Evolutionary conservation across 35 echinoderm and acorn worm genomes (phyloP).

Genomic region (Hemicentrotus pulcherrimus): DNA sequence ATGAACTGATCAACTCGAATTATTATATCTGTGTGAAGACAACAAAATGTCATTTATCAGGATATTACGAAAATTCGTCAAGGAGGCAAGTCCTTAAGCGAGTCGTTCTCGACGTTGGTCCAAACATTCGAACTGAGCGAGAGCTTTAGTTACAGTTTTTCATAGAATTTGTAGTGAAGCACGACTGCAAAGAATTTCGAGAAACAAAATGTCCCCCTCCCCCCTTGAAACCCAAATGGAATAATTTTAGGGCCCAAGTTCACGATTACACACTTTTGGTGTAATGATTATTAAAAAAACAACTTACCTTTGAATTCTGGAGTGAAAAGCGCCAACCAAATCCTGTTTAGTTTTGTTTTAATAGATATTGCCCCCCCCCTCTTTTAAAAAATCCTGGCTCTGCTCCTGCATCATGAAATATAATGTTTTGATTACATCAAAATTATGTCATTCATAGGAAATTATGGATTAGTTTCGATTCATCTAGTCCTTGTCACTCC

Average conservation of each 20-base stretch:
- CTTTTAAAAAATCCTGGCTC: too few relatives aligned
- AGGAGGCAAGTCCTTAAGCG: neutral
- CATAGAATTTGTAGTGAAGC: neutral
- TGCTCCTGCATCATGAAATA: neutral
- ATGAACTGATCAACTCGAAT: neutral
- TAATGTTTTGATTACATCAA: neutral
- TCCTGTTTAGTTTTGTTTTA: too few relatives aligned
- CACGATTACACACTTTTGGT: too few relatives aligned
- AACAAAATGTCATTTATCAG: neutral
- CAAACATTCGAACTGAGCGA: neutral
- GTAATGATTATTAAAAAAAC: too few relatives aligned
- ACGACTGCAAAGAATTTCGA: too few relatives aligned
- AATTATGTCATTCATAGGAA: neutral
- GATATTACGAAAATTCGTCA: neutral
- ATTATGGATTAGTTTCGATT: neutral
- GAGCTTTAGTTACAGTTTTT: neutral
- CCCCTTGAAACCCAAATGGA: too few relatives aligned
- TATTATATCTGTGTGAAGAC: neutral
- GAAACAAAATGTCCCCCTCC: too few relatives aligned
- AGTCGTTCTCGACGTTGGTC: neutral
- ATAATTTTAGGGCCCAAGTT: too few relatives aligned
- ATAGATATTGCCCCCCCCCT: too few relatives aligned
- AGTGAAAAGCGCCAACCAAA: too few relatives aligned
- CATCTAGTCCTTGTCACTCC: neutral
- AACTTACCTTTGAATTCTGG: too few relatives aligned